These are phyloP conservation scores for Columba janthina DNA, from an alignment of 2,113 vertebrate species.

Conservation along the genomic window DNA sequence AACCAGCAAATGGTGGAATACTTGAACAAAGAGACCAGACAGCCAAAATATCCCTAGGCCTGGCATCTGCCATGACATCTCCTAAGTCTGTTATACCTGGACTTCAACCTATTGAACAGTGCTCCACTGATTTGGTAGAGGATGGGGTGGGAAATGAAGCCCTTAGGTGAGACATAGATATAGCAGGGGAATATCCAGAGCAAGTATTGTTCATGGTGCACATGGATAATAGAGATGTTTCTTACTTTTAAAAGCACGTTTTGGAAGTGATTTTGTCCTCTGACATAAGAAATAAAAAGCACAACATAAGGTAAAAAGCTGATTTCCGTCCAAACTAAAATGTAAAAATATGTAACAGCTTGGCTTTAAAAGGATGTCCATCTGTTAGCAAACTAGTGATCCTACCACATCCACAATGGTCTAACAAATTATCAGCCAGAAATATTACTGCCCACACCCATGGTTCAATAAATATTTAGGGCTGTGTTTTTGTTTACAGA, in stretches of 20 bases:
- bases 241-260: neutral
- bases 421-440: conserved; percentile 1
- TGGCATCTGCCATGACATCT: conserved; percentile 33
- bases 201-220: neutral
- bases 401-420: neutral
- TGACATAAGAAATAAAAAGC: conserved; percentile 14
- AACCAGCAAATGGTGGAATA: neutral
- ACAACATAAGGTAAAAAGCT: neutral
- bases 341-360: conserved; percentile 9
- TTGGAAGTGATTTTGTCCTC: neutral
- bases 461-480: neutral
- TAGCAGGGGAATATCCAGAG: neutral
- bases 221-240: neutral
- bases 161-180: neutral
- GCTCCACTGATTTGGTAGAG: neutral
- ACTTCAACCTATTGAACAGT: neutral
- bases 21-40: neutral
- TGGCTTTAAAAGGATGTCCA: conserved; percentile 5
- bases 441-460: neutral
- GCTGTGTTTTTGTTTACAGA: neutral
- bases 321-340: conserved; percentile 3
- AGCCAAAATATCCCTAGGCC: conserved; percentile 17
- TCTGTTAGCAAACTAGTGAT: conserved; percentile 22
- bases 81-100: conserved; percentile 23
- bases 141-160: neutral